A percentile compares a stretch with the other conserved stretches of the same genome.
Evolutionary conservation across 2,888 invertebrate genomes (phyloP).

Genomic region (Aspidiotus rigidus): DNA sequence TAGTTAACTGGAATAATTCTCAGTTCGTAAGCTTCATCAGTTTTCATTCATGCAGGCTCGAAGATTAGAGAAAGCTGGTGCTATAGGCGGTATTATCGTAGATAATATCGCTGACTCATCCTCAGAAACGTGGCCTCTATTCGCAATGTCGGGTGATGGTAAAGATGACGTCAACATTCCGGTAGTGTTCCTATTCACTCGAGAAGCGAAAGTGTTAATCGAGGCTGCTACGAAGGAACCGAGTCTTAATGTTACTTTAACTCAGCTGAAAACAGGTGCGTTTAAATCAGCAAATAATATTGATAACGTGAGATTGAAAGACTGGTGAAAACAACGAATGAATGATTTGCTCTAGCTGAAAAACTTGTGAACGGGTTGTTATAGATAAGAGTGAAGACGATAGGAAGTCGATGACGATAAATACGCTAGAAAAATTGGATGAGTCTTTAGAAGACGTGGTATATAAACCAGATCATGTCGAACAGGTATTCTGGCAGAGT

Average conservation of each 20-base stretch:
- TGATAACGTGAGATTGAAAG: neutral
- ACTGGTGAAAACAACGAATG: neutral
- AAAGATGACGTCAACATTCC: slow-evolving; percentile 74
- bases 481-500: slow-evolving; percentile 18
- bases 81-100: slow-evolving; percentile 71
- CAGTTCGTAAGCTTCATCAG: neutral
- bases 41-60: slow-evolving; percentile 51
- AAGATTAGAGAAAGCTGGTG: slow-evolving; percentile 61
- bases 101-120: slow-evolving; percentile 72
- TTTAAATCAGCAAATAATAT: neutral
- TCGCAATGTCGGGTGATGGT: slow-evolving; percentile 95
- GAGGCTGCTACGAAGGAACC: slow-evolving; percentile 38
- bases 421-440: slow-evolving; percentile 18
- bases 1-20: neutral
- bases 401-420: slow-evolving; percentile 14
- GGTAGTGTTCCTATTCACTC: slow-evolving; percentile 76
- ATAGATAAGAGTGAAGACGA: slow-evolving; percentile 13
- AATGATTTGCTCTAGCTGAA: neutral
- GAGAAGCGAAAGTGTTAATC: slow-evolving; percentile 48
- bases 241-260: slow-evolving; percentile 37
- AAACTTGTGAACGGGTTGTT: slow-evolving; percentile 4
- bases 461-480: slow-evolving; percentile 6
- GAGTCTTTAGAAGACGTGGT: slow-evolving; percentile 17
- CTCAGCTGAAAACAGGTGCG: slow-evolving; percentile 36
- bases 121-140: slow-evolving; percentile 67